These are phyloP conservation scores for Danio jaintianensis DNA, from an alignment of 2,797 vertebrate genomes.

Conservation along the genomic window DNA sequence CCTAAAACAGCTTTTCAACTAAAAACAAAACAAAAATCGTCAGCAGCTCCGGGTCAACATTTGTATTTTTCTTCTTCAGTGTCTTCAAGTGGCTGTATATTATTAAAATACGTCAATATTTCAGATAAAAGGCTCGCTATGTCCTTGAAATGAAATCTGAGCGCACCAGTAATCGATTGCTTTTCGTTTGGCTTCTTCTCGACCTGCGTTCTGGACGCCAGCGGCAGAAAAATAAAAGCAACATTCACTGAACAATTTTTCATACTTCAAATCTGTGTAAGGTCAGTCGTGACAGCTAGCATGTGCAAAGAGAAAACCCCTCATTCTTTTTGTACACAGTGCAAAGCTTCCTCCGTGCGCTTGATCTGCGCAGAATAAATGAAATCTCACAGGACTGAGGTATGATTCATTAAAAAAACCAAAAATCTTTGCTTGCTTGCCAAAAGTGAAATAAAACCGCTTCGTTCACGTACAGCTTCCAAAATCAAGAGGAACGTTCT, in stretches of 20 bases:
- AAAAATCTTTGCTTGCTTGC: conserved; percentile 81
- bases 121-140: conserved; percentile 68
- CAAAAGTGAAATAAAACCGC: conserved; percentile 28
- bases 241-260: conserved; percentile 58
- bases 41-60: conserved; percentile 82
- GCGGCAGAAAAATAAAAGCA: conserved; percentile 58
- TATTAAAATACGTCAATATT: conserved; percentile 89
- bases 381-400: conserved; percentile 94
- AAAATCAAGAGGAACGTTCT: conserved; percentile 71
- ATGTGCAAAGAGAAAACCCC: conserved; percentile 97
- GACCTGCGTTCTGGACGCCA: conserved; percentile 68
- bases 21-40: conserved; percentile 88
- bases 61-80: conserved; percentile 84
- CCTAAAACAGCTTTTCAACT: conserved; percentile 81
- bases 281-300: conserved; percentile 83
- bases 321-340: conserved; percentile 97
- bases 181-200: conserved; percentile 67
- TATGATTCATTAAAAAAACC: conserved; percentile 84
- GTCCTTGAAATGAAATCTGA: conserved; percentile 74
- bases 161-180: conserved; percentile 68
- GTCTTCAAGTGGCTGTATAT: conserved; percentile 91
- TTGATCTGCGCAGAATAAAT: conserved; percentile 68
- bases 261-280: conserved; percentile 66
- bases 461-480: conserved; percentile 65
- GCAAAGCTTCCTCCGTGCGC: conserved; percentile 86